Evolutionary conservation across 2,888 invertebrate genomes (phyloP), one percentile per base, ranked within the genome.

Genomic region (Acrobasis consociella): DNA sequence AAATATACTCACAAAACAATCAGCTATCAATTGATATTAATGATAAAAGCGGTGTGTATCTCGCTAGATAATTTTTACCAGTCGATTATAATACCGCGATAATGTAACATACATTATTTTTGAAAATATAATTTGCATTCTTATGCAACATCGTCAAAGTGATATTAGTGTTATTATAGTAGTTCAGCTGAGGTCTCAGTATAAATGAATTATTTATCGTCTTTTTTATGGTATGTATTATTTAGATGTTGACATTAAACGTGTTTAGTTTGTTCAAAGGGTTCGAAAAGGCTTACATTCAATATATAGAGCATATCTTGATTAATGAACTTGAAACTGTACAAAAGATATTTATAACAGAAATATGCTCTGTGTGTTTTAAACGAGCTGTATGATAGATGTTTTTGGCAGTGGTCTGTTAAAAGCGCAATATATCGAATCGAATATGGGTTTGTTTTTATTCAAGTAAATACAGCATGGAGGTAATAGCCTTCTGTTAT

Each of bases 161-260:
- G 56, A 56, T 22, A 42, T 16, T 42, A 56, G 42, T 56, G 56
- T 17, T 42, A 17, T 15, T 13, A 13, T 13, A 42, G 42, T 5
- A 46, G 46, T n/a, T 56, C n/a, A 55, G 11, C 10, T 16, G 8
- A 39, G 55, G 39, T 17, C 16, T 39, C 58, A 49, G 63, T 68
- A 67, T 70, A 70, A 73, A 84, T 84, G 82, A 76, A 75, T 74
- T 73, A 78, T 69, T 72, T 80, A 59, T 56, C 64, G 49, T 72
- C 75, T 51, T 66, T 73, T 42, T 64, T 68, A 50, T 68, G 78
- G 82, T 82, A 82, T 66, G 82, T 78, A 68, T 62, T 58, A 5
- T 11, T 51, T 22, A n/a, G 5, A 13, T 11, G 46, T 46, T 46
- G 11, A 46, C 7, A 46, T 46, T 5, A 46, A 3, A n/a, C 5